Percentiles rank a stretch among this genome's conserved stretches.
phyloP scores from a whole-genome alignment of 2,888 invertebrate species.

The Gari tellinella region DNA sequence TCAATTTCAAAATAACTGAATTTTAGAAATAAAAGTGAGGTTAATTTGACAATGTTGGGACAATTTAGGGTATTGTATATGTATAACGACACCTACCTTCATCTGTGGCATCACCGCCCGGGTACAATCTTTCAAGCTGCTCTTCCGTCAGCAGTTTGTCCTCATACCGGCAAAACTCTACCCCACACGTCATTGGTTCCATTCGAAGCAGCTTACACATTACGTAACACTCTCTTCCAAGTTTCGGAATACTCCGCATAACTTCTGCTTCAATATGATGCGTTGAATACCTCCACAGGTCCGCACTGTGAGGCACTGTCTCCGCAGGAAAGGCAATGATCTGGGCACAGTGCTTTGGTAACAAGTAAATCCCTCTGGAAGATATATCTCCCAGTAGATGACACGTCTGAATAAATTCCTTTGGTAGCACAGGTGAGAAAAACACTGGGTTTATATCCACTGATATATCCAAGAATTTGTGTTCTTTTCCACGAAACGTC shows the following conservation, averaged over 20 bases:
- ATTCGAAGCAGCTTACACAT: slow-evolving; percentile 39
- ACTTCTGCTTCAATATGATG: slow-evolving; percentile 40
- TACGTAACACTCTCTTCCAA: slow-evolving; percentile 28
- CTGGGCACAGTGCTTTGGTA: slow-evolving; percentile 38
- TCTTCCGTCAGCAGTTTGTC: background rate
- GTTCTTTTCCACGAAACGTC: slow-evolving; percentile 26
- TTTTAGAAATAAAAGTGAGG: too few relatives aligned
- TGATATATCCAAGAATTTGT: slow-evolving; percentile 37
- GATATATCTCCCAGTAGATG: slow-evolving; percentile 19
- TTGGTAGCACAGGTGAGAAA: slow-evolving; percentile 11
- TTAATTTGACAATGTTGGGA: too few relatives aligned
- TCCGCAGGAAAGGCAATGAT: background rate
- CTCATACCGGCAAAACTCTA: slow-evolving; percentile 2
- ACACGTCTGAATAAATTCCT: background rate
- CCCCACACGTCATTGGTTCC: slow-evolving; percentile 42
- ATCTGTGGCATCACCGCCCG: too few relatives aligned
- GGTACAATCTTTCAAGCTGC: background rate
- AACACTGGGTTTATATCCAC: slow-evolving; percentile 43
- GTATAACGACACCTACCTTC: too few relatives aligned
- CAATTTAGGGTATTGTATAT: too few relatives aligned
- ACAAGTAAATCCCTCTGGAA: slow-evolving; percentile 29
- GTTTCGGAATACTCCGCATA: slow-evolving; percentile 21
- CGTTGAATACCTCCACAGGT: slow-evolving; percentile 39
- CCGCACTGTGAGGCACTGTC: background rate
- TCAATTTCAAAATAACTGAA: too few relatives aligned